Conservation (phyloP, 2,113 vertebrate genomes). For the Lutjanus erythropterus region DNA sequence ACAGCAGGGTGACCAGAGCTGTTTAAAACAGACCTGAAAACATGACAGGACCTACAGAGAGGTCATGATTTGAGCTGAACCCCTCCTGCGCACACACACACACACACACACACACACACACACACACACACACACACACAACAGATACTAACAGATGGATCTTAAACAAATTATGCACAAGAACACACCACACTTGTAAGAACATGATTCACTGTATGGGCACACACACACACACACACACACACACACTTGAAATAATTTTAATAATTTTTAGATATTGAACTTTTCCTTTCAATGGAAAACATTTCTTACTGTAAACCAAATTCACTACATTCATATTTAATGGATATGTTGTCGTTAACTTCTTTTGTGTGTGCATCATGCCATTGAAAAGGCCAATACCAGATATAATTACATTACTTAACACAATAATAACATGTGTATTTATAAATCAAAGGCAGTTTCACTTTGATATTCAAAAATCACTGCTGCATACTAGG, state of each 20-base stretch:
- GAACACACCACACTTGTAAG: neutral
- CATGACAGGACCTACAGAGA: conserved; percentile 25
- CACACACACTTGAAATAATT: too few species aligned
- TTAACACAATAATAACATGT: too few species aligned
- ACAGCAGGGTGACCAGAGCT: conserved; percentile 60
- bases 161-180: neutral
- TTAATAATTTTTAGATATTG: too few species aligned
- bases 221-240: neutral
- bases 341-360: neutral
- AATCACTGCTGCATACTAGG: neutral
- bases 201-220: neutral
- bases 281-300: too few species aligned
- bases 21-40: conserved; percentile 68
- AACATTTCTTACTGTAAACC: too few species aligned
- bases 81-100: neutral
- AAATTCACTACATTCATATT: neutral
- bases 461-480: neutral
- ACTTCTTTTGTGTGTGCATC: too few species aligned
- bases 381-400: neutral
- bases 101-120: conserved; percentile 13
- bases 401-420: neutral
- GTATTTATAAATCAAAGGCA: too few species aligned
- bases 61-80: neutral
- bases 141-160: conserved; percentile 13
- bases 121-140: conserved; percentile 17